Evolutionary conservation across 2,797 vertebrate species (phyloP), one percentile per base, ranked within the genome.

Genomic region (Diglossa cyanea): DNA sequence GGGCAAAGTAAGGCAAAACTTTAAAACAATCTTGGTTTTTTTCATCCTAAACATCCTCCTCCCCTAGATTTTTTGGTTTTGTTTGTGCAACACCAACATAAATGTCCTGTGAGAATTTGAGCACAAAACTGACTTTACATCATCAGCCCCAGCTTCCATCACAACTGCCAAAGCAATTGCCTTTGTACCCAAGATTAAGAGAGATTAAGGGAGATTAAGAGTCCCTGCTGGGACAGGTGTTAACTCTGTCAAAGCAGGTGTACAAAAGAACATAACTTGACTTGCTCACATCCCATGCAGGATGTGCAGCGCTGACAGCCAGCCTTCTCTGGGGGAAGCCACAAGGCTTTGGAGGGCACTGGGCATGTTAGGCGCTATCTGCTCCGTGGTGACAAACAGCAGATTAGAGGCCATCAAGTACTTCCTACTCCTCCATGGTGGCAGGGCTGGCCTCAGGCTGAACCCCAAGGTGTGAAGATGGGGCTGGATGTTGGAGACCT

Each of bases 331-430:
- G 13, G 11, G 39, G 48, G 54, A 61, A 85, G 68, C 33, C 2
- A 0, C 1, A 0, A 44, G 17, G 28, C 37, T 1, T 7, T 1
- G 1, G 14, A 47, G 47, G 33, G 23, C 0, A 0, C 12, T 0
- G 3, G 33, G 11, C 0, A 0, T 15, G 2, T 12, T 6, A 2
- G 15, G 48, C 13, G 2, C 42, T 74, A 42, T 67, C 92, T 62
- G 33, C 65, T 85, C 13, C 0, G 24, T 12, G 70, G 58, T 53
- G 70, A 89, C 62, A 63, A 17, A 8, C 30, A 55, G 57, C 53
- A 42, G 90, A 74, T 94, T 40, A 72, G 42, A 80, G 51, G 66
- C 75, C 91, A 66, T 76, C 66, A 67, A 91, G 25, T 57, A 81
- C 58, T 93, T 95, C 93, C 82, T 5, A 0, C 44, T 72, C 28